These are phyloP conservation scores for Cacoxenus indagator DNA, from an alignment of 2,888 invertebrate genomes.

Conservation along the genomic window DNA sequence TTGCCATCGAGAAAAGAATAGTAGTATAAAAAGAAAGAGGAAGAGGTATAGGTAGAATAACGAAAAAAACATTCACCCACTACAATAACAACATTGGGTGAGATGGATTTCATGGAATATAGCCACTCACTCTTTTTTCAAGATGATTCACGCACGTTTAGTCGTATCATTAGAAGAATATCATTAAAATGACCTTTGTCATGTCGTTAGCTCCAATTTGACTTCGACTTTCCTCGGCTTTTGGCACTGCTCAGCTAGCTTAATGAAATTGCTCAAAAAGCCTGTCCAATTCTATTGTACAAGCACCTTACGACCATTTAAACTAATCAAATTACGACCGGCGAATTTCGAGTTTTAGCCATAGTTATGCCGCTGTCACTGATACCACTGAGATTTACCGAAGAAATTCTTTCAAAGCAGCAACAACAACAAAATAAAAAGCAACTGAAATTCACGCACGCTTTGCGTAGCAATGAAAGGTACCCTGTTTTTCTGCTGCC, in stretches of 20 bases:
- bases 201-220: background rate
- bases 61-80: too few relatives aligned
- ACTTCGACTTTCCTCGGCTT: background rate
- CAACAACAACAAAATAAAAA: background rate
- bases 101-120: too few relatives aligned
- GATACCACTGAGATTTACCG: background rate
- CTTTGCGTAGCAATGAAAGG: constrained; percentile 3
- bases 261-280: constrained; percentile 1
- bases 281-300: constrained; percentile 2
- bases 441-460: background rate
- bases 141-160: too few relatives aligned
- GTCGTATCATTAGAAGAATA: too few relatives aligned
- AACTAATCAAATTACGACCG: constrained; percentile 11
- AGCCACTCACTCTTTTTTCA: too few relatives aligned
- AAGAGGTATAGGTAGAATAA: too few relatives aligned
- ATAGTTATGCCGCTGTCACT: background rate
- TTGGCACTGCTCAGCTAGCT: background rate
- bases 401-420: background rate
- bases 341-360: background rate
- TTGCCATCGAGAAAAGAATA: too few relatives aligned
- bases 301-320: constrained; percentile 16
- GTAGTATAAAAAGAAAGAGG: too few relatives aligned
- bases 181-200: background rate
- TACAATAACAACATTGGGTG: too few relatives aligned
- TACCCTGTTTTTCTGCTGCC: background rate